phyloP scores from a whole-genome alignment of 2,888 invertebrate species.

The Mythimna loreyi region DNA sequence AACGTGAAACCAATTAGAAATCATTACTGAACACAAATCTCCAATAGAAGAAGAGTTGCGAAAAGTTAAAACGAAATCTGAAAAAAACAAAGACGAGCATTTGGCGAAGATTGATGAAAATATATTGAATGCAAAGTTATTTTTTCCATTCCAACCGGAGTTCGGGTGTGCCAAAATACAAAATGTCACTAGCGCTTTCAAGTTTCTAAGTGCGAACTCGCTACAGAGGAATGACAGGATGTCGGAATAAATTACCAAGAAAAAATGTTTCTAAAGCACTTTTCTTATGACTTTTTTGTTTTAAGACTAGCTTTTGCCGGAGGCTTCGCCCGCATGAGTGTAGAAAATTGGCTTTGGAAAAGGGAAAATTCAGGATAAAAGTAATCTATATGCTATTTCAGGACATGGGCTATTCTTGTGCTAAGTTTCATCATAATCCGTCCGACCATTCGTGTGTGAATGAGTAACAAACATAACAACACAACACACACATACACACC shows the following conservation, averaged over 20 bases:
- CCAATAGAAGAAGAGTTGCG: constrained; percentile 6
- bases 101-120: constrained; percentile 32
- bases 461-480: too few species aligned
- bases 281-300: constrained; percentile 43
- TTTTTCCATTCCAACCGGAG: constrained; percentile 16
- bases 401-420: background rate
- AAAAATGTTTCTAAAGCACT: constrained; percentile 66
- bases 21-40: constrained; percentile 20
- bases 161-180: constrained; percentile 43
- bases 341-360: background rate
- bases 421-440: background rate
- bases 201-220: constrained; percentile 53
- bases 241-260: constrained; percentile 73
- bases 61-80: constrained; percentile 17
- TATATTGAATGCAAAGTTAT: constrained; percentile 43
- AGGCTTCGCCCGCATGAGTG: background rate
- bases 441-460: background rate
- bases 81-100: constrained; percentile 12
- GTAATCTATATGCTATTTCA: background rate
- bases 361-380: background rate
- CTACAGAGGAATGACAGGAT: constrained; percentile 63
- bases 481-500: too few species aligned
- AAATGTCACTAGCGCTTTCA: constrained; percentile 57
- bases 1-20: constrained; percentile 26
- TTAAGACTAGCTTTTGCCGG: background rate